Evolutionary conservation across 2,113 vertebrate species (phyloP).

Genomic region (Microcebus ravelobensis): DNA sequence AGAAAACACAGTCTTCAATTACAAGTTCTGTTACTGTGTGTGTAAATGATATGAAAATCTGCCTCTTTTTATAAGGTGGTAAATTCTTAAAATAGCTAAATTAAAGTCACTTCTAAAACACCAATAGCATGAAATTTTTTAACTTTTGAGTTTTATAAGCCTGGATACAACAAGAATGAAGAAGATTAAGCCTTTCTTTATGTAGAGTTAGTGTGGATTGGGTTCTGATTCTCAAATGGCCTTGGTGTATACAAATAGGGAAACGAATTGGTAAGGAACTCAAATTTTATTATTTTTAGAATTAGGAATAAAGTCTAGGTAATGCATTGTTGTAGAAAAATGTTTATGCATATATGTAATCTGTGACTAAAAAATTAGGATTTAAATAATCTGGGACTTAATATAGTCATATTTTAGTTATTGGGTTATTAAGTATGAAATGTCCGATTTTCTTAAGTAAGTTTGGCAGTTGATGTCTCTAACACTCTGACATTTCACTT

Average conservation of each 20-base stretch:
- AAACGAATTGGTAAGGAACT: neutral
- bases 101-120: neutral
- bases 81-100: slow-evolving; percentile 46
- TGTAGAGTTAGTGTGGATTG: neutral
- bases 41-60: neutral
- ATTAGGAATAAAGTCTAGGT: neutral
- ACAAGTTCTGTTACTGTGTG: neutral
- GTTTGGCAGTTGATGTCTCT: too few species aligned
- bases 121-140: neutral
- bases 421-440: too few species aligned
- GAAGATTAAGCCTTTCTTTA: neutral
- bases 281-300: neutral
- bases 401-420: neutral
- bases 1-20: slow-evolving; percentile 12
- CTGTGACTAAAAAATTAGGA: neutral
- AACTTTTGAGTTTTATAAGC: slow-evolving; percentile 2
- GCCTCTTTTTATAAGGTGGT: neutral
- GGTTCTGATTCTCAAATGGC: neutral
- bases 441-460: too few species aligned
- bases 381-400: neutral
- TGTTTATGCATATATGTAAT: neutral
- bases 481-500: too few species aligned
- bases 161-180: neutral
- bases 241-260: neutral
- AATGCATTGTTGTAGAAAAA: neutral